Evolutionary conservation across 2,113 vertebrate genomes (phyloP).

Genomic region (Tichodroma muraria): DNA sequence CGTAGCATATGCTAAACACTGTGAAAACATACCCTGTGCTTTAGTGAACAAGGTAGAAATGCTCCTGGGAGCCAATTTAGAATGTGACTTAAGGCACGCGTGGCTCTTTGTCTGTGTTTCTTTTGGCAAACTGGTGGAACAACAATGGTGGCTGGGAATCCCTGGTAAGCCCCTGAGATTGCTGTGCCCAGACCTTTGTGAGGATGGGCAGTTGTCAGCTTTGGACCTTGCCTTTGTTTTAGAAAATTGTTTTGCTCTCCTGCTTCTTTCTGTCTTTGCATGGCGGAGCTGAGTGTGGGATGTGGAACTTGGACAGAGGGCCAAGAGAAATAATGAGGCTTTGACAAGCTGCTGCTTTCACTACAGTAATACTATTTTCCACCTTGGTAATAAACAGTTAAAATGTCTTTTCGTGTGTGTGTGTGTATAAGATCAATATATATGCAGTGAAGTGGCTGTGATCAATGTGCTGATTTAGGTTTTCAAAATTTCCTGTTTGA

Average conservation of each 20-base stretch:
- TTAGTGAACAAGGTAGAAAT: conserved; percentile 87
- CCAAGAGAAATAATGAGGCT: not conserved
- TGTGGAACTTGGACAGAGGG: not conserved
- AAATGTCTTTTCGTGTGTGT: not conserved
- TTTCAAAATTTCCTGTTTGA: conserved; percentile 40
- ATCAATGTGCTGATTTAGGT: conserved; percentile 36
- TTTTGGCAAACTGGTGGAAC: conserved; percentile 74
- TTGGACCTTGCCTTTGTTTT: conserved; percentile 44
- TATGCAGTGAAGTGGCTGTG: conserved; percentile 33
- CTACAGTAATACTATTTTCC: not conserved
- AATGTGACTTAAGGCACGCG: conserved; percentile 86
- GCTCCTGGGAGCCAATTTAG: conserved; percentile 94
- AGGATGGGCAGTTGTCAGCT: conserved; percentile 7
- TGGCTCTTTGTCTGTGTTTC: conserved; percentile 70
- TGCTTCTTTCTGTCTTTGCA: not conserved
- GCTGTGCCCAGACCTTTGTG: not conserved
- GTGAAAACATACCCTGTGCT: conserved; percentile 82
- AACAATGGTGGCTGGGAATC: conserved; percentile 67
- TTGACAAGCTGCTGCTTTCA: not conserved
- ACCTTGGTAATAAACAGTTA: not conserved
- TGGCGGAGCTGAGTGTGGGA: not conserved
- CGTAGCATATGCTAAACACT: conserved; percentile 84
- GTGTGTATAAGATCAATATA: conserved; percentile 23
- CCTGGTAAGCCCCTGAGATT: conserved; percentile 49
- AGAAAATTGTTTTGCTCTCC: not conserved